Conservation (phyloP, 2,888 invertebrate genomes). For the Ethmia dodecea region DNA sequence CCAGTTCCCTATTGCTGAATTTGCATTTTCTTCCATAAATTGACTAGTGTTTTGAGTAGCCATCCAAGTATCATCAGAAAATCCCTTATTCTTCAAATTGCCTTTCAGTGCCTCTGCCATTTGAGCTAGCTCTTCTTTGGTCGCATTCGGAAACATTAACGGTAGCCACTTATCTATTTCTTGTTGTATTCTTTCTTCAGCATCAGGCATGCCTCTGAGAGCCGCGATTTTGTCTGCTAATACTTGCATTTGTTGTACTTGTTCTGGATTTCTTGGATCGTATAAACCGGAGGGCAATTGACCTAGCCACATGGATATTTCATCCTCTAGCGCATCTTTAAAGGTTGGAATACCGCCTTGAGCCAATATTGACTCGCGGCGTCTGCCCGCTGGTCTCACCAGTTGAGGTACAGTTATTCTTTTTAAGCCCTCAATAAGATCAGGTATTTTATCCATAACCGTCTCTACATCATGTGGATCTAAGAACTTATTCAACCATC, state of each 20-base stretch:
- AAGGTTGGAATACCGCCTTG: not conserved
- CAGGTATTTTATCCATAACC: slow-evolving; percentile 21
- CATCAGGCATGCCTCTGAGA: slow-evolving; percentile 6
- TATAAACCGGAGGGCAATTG: no score
- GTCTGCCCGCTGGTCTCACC: slow-evolving; percentile 8
- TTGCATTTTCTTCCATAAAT: no score
- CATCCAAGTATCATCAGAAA: no score
- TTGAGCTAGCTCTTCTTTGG: not conserved
- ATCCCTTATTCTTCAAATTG: slow-evolving; percentile 1
- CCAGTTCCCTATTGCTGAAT: no score
- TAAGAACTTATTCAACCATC: slow-evolving; percentile 28
- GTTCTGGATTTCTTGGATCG: no score
- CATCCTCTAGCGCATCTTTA: not conserved
- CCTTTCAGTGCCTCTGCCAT: not conserved
- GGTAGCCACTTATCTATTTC: slow-evolving; percentile 15
- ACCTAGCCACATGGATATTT: not conserved
- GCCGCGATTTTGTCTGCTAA: not conserved
- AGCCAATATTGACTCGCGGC: not conserved
- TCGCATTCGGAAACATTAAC: no score
- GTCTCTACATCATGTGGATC: slow-evolving; percentile 20
- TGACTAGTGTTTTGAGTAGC: no score
- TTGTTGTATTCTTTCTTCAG: slow-evolving; percentile 10
- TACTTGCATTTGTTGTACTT: not conserved
- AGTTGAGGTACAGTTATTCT: slow-evolving; percentile 19
- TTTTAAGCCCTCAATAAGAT: slow-evolving; percentile 26